Conservation (phyloP, 2,113 vertebrate species). For the Montifringilla adamsi region DNA sequence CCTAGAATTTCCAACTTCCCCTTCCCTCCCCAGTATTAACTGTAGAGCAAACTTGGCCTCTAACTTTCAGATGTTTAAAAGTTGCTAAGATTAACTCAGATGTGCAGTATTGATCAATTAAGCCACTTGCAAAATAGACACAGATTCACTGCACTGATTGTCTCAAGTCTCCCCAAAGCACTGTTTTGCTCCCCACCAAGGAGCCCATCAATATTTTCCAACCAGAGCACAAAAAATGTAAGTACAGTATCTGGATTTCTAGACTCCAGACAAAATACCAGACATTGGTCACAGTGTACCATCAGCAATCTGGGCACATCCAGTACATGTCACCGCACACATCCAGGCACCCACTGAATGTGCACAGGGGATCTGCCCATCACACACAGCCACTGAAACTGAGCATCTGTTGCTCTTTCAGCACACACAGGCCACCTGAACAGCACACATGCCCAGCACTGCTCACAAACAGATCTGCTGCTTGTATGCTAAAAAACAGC, state of each 20-base stretch:
- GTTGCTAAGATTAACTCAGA: not conserved
- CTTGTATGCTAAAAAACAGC: not conserved
- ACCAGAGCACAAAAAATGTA: not conserved
- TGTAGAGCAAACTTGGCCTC: not conserved
- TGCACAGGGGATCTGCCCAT: not conserved
- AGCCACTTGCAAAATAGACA: not conserved
- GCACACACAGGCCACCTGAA: not conserved
- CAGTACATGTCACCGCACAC: fast-evolving
- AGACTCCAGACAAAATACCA: not conserved
- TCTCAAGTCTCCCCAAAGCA: not conserved
- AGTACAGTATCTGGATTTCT: not conserved
- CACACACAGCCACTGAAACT: not conserved
- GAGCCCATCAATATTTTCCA: not conserved
- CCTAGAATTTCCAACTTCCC: not conserved
- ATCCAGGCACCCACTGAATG: not conserved
- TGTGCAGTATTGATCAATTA: not conserved
- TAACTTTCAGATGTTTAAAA: not conserved
- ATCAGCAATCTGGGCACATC: not conserved
- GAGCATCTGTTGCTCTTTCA: fast-evolving
- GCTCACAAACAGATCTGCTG: not conserved
- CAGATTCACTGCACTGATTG: not conserved
- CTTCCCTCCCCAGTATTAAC: not conserved
- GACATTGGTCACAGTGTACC: not conserved
- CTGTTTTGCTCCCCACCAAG: not conserved
- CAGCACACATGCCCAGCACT: not conserved